Percentiles rank a stretch among this genome's conserved stretches.
Conservation (phyloP, 1,140 invertebrate species). For the Euglossa dilemma region DNA sequence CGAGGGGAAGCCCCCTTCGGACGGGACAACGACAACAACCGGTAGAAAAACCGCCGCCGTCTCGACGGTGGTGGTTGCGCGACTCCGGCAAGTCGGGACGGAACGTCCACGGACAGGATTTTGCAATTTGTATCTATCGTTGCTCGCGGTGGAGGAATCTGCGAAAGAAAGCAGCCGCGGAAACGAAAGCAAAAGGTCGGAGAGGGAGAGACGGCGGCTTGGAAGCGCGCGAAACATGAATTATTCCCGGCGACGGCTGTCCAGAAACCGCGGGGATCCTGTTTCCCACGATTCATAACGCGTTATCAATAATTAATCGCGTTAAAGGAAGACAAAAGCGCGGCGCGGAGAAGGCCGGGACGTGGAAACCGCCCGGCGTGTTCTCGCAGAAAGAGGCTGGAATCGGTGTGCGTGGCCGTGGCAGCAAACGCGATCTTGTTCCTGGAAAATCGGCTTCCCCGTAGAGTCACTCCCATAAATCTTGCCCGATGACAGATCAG, state of each 20-base stretch:
- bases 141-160: slow-evolving; percentile 36
- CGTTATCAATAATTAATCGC: slow-evolving; percentile 73
- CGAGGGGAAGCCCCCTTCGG: not conserved
- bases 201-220: slow-evolving; percentile 3
- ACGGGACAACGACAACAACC: slow-evolving; percentile 12
- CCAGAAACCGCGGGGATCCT: slow-evolving; percentile 60
- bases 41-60: slow-evolving; percentile 39
- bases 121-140: slow-evolving; percentile 60
- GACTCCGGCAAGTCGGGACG: slow-evolving; percentile 13
- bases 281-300: slow-evolving; percentile 70
- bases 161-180: slow-evolving; percentile 32
- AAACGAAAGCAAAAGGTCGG: slow-evolving; percentile 25
- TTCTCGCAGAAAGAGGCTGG: slow-evolving; percentile 47
- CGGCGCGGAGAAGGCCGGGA: slow-evolving; percentile 7
- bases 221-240: slow-evolving; percentile 67
- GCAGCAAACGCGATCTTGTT: slow-evolving; percentile 34
- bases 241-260: slow-evolving; percentile 64
- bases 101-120: not conserved
- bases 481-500: slow-evolving; percentile 54
- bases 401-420: not conserved
- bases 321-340: slow-evolving; percentile 52
- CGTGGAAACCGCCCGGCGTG: not conserved
- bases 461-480: slow-evolving; percentile 53
- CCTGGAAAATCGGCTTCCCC: slow-evolving; percentile 51
- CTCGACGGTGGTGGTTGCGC: not conserved